Evolutionary conservation across 2,888 invertebrate genomes (phyloP).

Genomic region (Amphipyra tragopoginis): DNA sequence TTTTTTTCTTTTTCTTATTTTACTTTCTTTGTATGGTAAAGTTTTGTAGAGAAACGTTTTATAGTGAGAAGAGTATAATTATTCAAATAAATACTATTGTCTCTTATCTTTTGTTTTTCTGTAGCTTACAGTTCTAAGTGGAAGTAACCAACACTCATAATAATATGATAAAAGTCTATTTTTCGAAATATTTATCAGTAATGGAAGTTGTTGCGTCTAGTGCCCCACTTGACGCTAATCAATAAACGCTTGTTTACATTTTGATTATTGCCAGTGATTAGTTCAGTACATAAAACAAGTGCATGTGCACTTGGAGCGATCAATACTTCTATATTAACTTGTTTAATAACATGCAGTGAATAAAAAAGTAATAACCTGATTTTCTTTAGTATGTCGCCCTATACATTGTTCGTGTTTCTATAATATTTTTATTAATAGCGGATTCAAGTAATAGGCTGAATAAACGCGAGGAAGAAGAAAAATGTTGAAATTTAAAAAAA

Average conservation of each 20-base stretch:
- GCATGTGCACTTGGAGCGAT: conserved; percentile 33
- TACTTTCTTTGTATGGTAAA: no score
- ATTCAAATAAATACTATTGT: no score
- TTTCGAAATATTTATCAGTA: neutral
- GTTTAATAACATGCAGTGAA: conserved; percentile 3
- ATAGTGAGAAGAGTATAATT: no score
- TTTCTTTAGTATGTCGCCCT: no score
- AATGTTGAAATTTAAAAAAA: neutral
- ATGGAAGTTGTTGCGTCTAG: conserved; percentile 12
- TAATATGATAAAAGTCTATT: neutral
- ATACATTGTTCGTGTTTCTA: no score
- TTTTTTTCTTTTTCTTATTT: no score
- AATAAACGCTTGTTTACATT: conserved; percentile 42
- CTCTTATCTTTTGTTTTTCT: no score
- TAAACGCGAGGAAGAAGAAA: neutral
- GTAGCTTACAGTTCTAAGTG: neutral
- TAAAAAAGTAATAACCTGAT: neutral
- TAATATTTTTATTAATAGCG: no score
- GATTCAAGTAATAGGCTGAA: no score
- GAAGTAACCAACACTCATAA: neutral
- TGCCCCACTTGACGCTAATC: conserved; percentile 23
- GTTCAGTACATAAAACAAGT: conserved; percentile 24
- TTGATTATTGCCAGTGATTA: conserved; percentile 34
- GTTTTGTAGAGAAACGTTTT: no score
- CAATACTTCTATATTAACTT: conserved; percentile 29